Percentiles rank a stretch among this genome's conserved stretches.
Evolutionary conservation across 2,888 invertebrate genomes (phyloP).

Genomic region (Acleris sparsana): DNA sequence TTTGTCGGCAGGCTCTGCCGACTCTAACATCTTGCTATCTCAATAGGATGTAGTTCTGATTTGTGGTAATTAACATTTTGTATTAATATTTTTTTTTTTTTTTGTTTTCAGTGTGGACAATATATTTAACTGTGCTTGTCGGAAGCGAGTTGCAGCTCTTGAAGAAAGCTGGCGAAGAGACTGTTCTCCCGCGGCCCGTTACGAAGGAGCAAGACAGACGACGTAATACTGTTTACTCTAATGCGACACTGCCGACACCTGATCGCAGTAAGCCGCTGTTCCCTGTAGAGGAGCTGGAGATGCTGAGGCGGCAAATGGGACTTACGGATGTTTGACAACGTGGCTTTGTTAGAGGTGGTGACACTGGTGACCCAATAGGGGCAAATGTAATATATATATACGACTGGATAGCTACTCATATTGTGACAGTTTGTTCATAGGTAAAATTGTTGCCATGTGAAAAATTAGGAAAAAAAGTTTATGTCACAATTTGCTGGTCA

Average conservation of each 20-base stretch:
- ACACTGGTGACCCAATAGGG: no score
- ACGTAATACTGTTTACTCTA: neutral
- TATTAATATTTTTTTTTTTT: neutral
- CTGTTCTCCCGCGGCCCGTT: slow-evolving; percentile 5
- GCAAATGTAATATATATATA: no score
- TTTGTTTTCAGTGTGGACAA: slow-evolving; percentile 10
- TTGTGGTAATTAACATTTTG: neutral
- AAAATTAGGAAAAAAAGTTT: no score
- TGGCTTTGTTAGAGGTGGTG: no score
- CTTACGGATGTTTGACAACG: neutral
- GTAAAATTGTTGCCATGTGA: no score
- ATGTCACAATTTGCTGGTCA: no score
- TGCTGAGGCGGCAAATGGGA: slow-evolving; percentile 6
- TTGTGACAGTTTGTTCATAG: no score
- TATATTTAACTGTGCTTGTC: slow-evolving; percentile 22
- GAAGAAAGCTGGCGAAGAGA: neutral
- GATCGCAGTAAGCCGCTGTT: neutral
- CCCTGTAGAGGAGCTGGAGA: slow-evolving; percentile 12
- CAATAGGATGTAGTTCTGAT: no score
- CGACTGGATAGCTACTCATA: no score
- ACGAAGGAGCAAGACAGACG: slow-evolving; percentile 1
- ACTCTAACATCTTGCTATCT: no score
- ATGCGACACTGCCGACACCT: neutral
- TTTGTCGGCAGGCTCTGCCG: no score
- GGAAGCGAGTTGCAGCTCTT: neutral